These are phyloP conservation scores for Mormyrus proboscirostris DNA, from an alignment of 2,797 vertebrate species.

Conservation along the genomic window DNA sequence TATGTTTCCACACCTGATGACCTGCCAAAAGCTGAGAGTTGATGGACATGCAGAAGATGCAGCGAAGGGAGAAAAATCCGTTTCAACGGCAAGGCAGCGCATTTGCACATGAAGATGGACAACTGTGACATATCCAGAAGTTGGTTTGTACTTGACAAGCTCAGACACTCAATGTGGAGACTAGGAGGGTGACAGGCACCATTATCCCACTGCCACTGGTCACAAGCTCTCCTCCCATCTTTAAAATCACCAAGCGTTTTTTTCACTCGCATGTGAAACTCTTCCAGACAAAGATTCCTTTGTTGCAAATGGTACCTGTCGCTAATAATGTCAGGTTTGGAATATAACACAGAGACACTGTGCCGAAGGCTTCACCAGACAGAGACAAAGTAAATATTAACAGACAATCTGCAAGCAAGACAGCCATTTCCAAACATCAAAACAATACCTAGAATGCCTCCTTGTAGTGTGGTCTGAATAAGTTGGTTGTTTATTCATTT, in stretches of 20 bases:
- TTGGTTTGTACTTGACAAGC: neutral
- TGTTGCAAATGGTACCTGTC: neutral
- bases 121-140: neutral
- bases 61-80: neutral
- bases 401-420: neutral
- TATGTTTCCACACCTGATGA: neutral
- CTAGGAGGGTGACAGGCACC: neutral
- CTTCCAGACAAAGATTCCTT: neutral
- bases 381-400: neutral
- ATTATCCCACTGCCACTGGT: neutral
- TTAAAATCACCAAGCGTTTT: neutral
- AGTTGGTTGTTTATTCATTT: neutral
- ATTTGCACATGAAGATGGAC: neutral
- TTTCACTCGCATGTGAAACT: neutral
- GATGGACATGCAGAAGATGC: slow-evolving; percentile 2
- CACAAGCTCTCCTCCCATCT: neutral
- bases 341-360: neutral
- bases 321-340: neutral
- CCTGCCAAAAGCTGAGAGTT: neutral
- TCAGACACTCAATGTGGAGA: neutral
- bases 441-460: neutral
- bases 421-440: neutral
- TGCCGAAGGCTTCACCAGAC: neutral
- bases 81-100: neutral
- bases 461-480: neutral